Percentiles rank a stretch among this genome's conserved stretches.
Conservation (phyloP, 2,113 vertebrate genomes). For the Macquaria australasica region DNA sequence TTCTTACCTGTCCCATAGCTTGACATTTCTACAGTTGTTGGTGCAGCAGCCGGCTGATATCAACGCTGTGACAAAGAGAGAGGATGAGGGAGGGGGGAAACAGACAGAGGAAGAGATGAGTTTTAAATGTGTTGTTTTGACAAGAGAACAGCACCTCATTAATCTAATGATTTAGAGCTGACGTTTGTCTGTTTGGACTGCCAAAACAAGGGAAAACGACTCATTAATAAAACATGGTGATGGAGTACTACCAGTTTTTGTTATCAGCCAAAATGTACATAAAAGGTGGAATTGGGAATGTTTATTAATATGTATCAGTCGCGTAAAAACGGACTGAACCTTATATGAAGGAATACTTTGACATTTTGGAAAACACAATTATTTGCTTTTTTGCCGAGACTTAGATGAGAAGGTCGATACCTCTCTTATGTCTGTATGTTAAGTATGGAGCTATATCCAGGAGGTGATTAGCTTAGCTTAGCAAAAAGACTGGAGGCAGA, state of each 20-base stretch:
- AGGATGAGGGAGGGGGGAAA: background rate
- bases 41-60: slow-evolving; percentile 87
- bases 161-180: slow-evolving; percentile 46
- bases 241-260: slow-evolving; percentile 5
- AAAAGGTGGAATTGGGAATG: background rate
- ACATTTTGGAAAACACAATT: background rate
- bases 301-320: background rate
- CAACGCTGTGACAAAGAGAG: slow-evolving; percentile 75
- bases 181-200: slow-evolving; percentile 49
- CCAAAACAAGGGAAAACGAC: slow-evolving; percentile 40
- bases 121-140: slow-evolving; percentile 59
- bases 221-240: slow-evolving; percentile 62
- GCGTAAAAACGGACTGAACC: background rate
- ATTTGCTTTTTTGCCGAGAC: background rate
- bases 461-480: background rate
- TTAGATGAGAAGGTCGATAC: background rate
- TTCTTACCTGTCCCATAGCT: slow-evolving; percentile 86
- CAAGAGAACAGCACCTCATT: slow-evolving; percentile 43
- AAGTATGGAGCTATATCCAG: background rate
- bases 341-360: background rate
- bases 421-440: background rate
- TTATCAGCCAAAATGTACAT: slow-evolving; percentile 8
- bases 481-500: background rate
- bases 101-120: slow-evolving; percentile 31
- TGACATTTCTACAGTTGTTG: slow-evolving; percentile 87